phyloP scores from a whole-genome alignment of 2,888 invertebrate species.

The Spodoptera littoralis region DNA sequence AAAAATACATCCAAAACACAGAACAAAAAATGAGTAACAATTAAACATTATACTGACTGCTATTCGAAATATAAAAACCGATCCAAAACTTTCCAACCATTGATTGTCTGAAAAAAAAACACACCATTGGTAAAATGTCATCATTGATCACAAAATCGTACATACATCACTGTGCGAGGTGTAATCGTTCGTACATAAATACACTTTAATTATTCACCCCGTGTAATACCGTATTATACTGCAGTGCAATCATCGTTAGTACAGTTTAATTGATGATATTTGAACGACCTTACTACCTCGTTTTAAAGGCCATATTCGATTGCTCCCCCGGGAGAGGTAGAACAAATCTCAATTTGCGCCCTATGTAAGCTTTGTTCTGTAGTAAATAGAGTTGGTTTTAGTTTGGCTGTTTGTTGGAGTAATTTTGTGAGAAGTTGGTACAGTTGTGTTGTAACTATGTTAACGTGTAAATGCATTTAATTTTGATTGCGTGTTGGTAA shows the following conservation, averaged over 20 bases:
- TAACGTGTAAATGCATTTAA: constrained; percentile 48
- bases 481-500: constrained; percentile 53
- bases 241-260: constrained; percentile 54
- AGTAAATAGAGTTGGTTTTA: constrained; percentile 18
- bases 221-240: constrained; percentile 46
- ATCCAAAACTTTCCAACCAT: no score
- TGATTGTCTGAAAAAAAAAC: not conserved
- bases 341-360: constrained; percentile 10
- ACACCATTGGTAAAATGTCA: constrained; percentile 10
- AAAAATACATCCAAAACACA: no score
- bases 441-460: constrained; percentile 34
- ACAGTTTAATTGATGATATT: constrained; percentile 44
- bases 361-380: constrained; percentile 15
- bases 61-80: no score
- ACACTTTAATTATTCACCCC: constrained; percentile 49
- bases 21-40: no score
- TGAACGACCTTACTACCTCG: constrained; percentile 33
- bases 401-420: not conserved
- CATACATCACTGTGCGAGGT: constrained; percentile 27
- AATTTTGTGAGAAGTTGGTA: constrained; percentile 23
- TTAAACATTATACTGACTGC: no score
- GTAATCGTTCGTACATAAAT: constrained; percentile 46
- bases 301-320: constrained; percentile 41
- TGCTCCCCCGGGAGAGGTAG: constrained; percentile 22
- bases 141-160: constrained; percentile 16